phyloP scores from a whole-genome alignment of 64 coral and sea anemone genomes.

The Stichodactyla mertensii region DNA sequence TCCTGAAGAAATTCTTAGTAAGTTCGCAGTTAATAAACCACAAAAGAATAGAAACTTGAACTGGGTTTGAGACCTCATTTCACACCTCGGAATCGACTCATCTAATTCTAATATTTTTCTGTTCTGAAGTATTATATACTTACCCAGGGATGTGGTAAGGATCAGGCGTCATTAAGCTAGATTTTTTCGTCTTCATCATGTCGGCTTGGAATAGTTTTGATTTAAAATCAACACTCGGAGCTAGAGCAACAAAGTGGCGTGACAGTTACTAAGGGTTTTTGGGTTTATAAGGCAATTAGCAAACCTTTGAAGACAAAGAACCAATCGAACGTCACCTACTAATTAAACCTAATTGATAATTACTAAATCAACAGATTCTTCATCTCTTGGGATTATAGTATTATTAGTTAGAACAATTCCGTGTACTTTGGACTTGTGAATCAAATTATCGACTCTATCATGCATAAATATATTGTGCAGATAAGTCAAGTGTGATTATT shows the following conservation, averaged over 20 bases:
- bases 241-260: not conserved
- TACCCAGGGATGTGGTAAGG: slow-evolving; percentile 98
- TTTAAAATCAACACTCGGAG: not conserved
- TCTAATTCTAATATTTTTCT: not conserved
- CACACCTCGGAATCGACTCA: not conserved
- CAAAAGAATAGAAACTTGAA: not conserved
- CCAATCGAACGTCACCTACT: slow-evolving; percentile 13
- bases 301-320: slow-evolving; percentile 8
- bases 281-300: not conserved
- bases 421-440: not conserved
- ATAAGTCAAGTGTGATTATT: not conserved
- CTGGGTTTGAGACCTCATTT: not conserved
- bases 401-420: not conserved
- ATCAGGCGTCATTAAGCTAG: slow-evolving; percentile 92
- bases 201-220: not conserved
- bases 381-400: not conserved
- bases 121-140: not conserved
- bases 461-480: not conserved
- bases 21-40: not conserved
- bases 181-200: slow-evolving; percentile 57
- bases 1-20: not conserved
- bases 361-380: not conserved
- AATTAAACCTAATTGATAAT: slow-evolving; percentile 27
- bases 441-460: not conserved
- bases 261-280: not conserved